Base-by-base conservation (phyloP, 1,140 invertebrate species). In the Lamellibrachia luymesi region DNA sequence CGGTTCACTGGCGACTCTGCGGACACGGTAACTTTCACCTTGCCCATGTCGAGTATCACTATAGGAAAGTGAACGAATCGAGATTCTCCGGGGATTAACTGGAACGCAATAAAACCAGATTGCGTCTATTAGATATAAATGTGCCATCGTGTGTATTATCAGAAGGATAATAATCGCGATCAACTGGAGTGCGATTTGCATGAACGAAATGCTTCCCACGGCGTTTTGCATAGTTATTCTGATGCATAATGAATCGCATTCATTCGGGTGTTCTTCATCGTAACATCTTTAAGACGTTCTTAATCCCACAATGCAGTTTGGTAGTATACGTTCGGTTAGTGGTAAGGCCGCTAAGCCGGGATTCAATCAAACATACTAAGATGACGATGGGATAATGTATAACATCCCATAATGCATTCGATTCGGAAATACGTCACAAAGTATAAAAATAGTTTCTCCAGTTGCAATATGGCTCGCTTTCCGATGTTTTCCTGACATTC, bases 1-100 rank as follows among this genome's bases (percentile, higher is more conserved):
- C 97, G 97, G 8, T 98, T 98, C 92, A 99, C 97, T 13, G 99
- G 97, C 17, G 98, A 98, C n/a, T 97, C 97, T 5, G 98, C 98
- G 95, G 98, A 97, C 25, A 99, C 97, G 7, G 97, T 97, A 0
- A 99, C 97, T 92, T 97, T 97, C 7, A 99, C 97, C 93, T 98
- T 97, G 2, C 95, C 95, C 50, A 94, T 94, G 1, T 8, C 64
- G 64, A 17, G 17, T 80, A 80, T 80, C 64, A 80, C 64, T 22
- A 80, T 8, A 10, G 64, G 64, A 92, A 99, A 96, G 96, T 99
- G 98, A 38, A 99, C 98, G 64, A 96, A 95, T 56, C 95, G 95
- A 5, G 95, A 95, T 93, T 96, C 94, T 7, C 96, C 96, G 64
- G 64, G 8, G 64, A 17, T 80, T 6, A 80, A 4, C 64, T 80